Evolutionary conservation across 2,113 vertebrate species (phyloP), one percentile per base, ranked within the genome.

Genomic region (Hiodon alosoides): DNA sequence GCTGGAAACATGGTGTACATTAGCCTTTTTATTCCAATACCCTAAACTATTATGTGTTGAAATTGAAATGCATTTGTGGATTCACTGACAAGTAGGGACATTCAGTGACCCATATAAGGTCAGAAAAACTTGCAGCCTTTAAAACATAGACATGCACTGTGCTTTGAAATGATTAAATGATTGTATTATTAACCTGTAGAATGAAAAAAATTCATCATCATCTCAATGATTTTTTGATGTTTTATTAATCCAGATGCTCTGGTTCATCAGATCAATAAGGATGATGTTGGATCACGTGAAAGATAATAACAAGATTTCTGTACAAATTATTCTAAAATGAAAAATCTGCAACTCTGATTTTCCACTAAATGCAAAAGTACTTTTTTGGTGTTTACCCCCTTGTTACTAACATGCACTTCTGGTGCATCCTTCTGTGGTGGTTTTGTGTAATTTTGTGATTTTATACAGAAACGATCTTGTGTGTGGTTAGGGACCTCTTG

Each of bases 381-480:
- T 48, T 7, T 11, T 16, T 6, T 46, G 13, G 51, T 31, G 46
- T 51, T 55, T 67, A 54, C 59, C 69, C n/a, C 31, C 17, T 47
- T 31, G 52, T 75, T 75, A 79, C 71, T 71, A 59, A 62, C 16
- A 54, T 65, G 47, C 54, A 10, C 50, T 47, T 51, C 69, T 62
- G 47, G 47, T 48, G 16, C 52, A n/a, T 60, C 47, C 61, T 16
- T 11, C 17, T 55, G 51, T 76, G 53, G 78, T 76, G 73, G 69
- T 31, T 31, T 76, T 73, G 51, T 54, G 51, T 67, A 50, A 71
- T 72, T 71, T 69, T 55, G 58, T 66, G 74, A 76, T 71, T 76
- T 79, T 53, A 58, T 60, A 68, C 71, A 69, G 74, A 76, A 79
- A 76, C 70, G 55, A 52, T 76, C 61, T 76, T 71, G 52, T n/a